phyloP scores from a whole-genome alignment of 2,888 invertebrate species.

The Agrilus biguttatus region DNA sequence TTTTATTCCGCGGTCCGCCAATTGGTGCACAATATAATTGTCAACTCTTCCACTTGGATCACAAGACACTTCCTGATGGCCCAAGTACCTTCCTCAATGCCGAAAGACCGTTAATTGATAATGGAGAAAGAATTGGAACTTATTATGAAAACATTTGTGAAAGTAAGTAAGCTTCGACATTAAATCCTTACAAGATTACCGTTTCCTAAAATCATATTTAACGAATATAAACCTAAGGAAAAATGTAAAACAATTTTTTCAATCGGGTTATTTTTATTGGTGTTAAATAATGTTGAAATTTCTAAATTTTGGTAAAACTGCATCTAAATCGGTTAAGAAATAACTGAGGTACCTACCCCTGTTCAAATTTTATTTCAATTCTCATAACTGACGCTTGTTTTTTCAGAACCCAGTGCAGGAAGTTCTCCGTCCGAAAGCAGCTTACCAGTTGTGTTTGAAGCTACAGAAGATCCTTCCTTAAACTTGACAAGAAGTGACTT shows the following conservation, averaged over 20 bases:
- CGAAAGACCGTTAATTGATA: slow-evolving; percentile 79
- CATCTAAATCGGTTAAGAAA: too few relatives aligned
- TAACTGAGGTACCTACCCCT: too few relatives aligned
- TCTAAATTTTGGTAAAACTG: too few relatives aligned
- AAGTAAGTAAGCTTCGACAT: slow-evolving; percentile 51
- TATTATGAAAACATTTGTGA: slow-evolving; percentile 87
- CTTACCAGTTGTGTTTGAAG: slow-evolving; percentile 61
- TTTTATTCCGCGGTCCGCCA: slow-evolving; percentile 56
- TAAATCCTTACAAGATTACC: too few relatives aligned
- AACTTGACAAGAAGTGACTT: slow-evolving; percentile 65
- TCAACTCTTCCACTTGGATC: slow-evolving; percentile 82
- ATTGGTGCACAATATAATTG: slow-evolving; percentile 74
- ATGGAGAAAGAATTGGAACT: slow-evolving; percentile 77
- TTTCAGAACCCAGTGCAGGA: slow-evolving; percentile 6
- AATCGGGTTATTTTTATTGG: too few relatives aligned
- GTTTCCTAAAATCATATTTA: too few relatives aligned
- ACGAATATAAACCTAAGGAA: too few relatives aligned
- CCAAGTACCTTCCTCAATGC: slow-evolving; percentile 83
- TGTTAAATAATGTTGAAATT: too few relatives aligned
- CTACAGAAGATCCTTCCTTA: slow-evolving; percentile 57
- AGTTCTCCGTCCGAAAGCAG: slow-evolving; percentile 37
- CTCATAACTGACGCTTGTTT: too few relatives aligned
- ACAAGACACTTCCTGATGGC: slow-evolving; percentile 82
- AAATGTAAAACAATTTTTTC: too few relatives aligned
- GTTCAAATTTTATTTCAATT: too few relatives aligned